Conservation (phyloP, 2,113 vertebrate species). For the Microcebus jonahi region DNA sequence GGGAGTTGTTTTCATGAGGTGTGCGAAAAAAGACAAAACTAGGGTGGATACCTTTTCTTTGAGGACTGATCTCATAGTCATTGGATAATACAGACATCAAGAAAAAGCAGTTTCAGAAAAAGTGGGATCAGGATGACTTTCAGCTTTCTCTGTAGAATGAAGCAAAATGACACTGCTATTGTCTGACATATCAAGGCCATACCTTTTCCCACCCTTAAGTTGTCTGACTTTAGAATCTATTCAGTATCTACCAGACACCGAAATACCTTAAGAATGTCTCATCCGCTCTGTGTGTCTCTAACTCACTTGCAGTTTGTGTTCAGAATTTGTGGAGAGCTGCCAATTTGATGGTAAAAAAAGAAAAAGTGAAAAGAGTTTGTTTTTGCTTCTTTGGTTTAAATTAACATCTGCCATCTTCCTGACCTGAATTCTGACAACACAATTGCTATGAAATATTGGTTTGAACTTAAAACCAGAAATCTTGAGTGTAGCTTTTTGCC, state of each 20-base stretch:
- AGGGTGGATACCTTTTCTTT: not conserved
- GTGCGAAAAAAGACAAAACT: not conserved
- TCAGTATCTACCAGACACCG: not conserved
- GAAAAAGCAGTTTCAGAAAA: not conserved
- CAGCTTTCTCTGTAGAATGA: not conserved
- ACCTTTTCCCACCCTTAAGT: not conserved
- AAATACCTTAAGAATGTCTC: not conserved
- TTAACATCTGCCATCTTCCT: conserved; percentile 77
- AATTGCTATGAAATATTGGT: conserved; percentile 76
- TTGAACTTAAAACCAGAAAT: conserved; percentile 75
- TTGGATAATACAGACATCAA: not conserved
- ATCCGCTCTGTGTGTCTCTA: not conserved
- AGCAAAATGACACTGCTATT: not conserved
- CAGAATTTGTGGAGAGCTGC: conserved; percentile 29
- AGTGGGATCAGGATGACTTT: not conserved
- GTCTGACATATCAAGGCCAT: not conserved
- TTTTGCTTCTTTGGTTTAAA: conserved; percentile 74
- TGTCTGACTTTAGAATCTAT: not conserved
- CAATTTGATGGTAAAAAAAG: conserved; percentile 32
- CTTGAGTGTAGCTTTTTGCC: conserved; percentile 66
- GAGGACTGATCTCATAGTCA: not conserved
- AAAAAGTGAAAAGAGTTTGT: conserved; percentile 50
- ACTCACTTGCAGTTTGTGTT: not conserved
- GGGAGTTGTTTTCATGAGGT: not conserved
- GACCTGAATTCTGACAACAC: conserved; percentile 78